These are phyloP conservation scores for Thamnophis sirtalis DNA, from an alignment of 2,113 vertebrate species.

Conservation along the genomic window DNA sequence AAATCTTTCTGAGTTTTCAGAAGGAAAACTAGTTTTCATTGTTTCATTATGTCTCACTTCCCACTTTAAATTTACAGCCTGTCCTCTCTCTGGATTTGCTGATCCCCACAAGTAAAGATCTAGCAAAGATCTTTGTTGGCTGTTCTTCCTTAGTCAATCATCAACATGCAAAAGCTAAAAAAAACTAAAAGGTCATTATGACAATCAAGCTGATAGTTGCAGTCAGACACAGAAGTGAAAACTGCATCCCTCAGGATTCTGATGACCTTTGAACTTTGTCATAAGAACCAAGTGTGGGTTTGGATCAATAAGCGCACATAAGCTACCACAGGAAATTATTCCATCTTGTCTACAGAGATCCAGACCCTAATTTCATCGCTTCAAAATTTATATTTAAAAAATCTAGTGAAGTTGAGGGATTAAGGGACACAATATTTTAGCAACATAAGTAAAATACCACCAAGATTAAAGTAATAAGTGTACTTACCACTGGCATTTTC, in stretches of 20 bases:
- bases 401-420: background rate
- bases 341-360: background rate
- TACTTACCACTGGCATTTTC: background rate
- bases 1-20: accelerated
- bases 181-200: background rate
- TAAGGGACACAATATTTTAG: background rate
- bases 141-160: constrained; percentile 9
- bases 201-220: background rate
- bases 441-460: background rate
- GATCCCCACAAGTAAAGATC: accelerated
- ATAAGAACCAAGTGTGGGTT: background rate
- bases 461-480: background rate
- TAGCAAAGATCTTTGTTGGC: accelerated
- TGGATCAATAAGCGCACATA: background rate
- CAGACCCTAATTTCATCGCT: background rate
- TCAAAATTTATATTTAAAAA: background rate
- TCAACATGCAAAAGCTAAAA: background rate
- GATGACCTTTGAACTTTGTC: constrained; percentile 7
- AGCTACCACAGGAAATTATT: background rate
- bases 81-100: accelerated
- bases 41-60: accelerated
- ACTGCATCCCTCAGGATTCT: background rate
- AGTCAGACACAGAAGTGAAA: accelerated
- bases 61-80: background rate
- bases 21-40: accelerated